Percentiles rank a stretch among this genome's conserved stretches.
Conservation (phyloP, 1,140 invertebrate genomes). For the Zaprionus vittiger region DNA sequence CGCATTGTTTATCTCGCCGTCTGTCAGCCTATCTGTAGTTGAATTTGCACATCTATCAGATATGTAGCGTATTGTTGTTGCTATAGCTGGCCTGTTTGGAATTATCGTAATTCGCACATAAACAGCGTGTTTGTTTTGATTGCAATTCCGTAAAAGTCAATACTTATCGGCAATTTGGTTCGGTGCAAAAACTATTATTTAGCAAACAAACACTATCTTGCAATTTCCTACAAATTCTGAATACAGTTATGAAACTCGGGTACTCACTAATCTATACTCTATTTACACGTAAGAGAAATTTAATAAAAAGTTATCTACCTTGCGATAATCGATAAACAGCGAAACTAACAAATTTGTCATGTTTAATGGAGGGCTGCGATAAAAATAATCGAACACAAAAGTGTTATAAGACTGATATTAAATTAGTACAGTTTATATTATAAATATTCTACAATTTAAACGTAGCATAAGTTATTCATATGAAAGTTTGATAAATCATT, state of each 20-base stretch:
- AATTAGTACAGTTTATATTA: too few relatives aligned
- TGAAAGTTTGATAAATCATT: too few relatives aligned
- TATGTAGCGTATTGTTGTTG: conserved; percentile 21
- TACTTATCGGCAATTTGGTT: conserved; percentile 26
- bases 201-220: not conserved
- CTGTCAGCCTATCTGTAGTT: conserved; percentile 20
- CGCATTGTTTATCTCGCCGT: conserved; percentile 39
- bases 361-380: not conserved
- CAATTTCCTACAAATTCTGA: not conserved
- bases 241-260: not conserved
- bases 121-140: conserved; percentile 50
- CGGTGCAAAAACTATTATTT: conserved; percentile 2
- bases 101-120: conserved; percentile 48
- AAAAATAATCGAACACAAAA: too few relatives aligned
- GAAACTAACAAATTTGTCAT: not conserved
- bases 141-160: conserved; percentile 26
- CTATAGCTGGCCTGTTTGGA: conserved; percentile 36
- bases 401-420: too few relatives aligned
- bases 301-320: conserved; percentile 2
- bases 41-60: conserved; percentile 43
- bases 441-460: too few relatives aligned
- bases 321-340: not conserved
- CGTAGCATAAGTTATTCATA: too few relatives aligned
- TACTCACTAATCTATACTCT: not conserved
- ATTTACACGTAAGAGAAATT: not conserved